phyloP scores from a whole-genome alignment of 2,113 vertebrate species.

The Acanthisitta chloris region DNA sequence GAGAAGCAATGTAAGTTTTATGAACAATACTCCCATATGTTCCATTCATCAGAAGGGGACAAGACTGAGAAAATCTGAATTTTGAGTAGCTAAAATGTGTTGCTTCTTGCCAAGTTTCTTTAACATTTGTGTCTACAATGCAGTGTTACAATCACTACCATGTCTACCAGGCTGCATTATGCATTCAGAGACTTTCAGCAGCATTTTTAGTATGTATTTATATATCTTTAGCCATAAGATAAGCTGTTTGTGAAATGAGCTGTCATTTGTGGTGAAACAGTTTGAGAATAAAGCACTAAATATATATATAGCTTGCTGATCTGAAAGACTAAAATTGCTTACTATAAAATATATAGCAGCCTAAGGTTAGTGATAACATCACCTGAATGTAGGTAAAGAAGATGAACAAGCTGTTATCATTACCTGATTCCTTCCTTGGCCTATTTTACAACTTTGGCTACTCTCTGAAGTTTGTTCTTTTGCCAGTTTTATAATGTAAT shows the following conservation, averaged over 20 bases:
- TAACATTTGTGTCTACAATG: slow-evolving; percentile 62
- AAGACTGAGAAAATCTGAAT: slow-evolving; percentile 67
- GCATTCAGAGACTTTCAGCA: slow-evolving; percentile 55
- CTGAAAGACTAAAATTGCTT: slow-evolving; percentile 14
- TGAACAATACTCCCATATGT: slow-evolving; percentile 68
- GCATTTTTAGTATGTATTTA: slow-evolving; percentile 67
- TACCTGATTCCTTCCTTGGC: background rate
- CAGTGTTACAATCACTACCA: slow-evolving; percentile 62
- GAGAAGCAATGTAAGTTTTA: slow-evolving; percentile 65
- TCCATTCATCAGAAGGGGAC: slow-evolving; percentile 66
- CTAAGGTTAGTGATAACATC: background rate
- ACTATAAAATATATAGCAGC: background rate
- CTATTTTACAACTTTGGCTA: slow-evolving; percentile 8
- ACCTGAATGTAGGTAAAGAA: slow-evolving; percentile 11
- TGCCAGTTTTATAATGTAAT: background rate
- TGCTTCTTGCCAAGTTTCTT: slow-evolving; percentile 63
- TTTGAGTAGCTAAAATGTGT: slow-evolving; percentile 55
- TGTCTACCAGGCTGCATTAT: slow-evolving; percentile 61
- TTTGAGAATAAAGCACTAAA: slow-evolving; percentile 55
- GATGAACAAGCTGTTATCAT: background rate
- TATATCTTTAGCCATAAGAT: slow-evolving; percentile 68
- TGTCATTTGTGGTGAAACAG: slow-evolving; percentile 64
- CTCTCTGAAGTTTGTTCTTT: background rate
- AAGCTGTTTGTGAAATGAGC: slow-evolving; percentile 67
- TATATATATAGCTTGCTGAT: slow-evolving; percentile 54